Base-by-base conservation (phyloP, 2,888 invertebrate species). In the Chaetogeoica ovagalla region DNA sequence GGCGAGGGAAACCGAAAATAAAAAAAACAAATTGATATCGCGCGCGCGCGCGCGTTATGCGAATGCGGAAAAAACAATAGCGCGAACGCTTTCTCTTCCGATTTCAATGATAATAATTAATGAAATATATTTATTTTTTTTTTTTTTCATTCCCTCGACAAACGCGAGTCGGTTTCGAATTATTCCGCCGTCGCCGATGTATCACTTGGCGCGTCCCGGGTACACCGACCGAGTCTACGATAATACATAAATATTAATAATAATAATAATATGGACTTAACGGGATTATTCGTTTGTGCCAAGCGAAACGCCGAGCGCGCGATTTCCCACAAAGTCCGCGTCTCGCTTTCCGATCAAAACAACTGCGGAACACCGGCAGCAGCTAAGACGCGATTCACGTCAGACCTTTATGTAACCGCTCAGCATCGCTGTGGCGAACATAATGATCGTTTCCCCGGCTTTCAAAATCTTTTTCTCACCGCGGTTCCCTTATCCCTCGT, bases 31-130 rank as follows among this genome's bases (percentile, higher is more conserved):
- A 43, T 9, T 9, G 9, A 43, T 65, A 81, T 75, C 48, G 39
- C 8, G 39, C 8, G 39, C 3, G 48, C 11, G 13, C 15, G 48
- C 15, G 15, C 48, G 69, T 48, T 75, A 30, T 30, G 69, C 69
- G 68, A 81, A 81, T 81, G 69, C 65, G 69, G 69, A 73, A 69
- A 73, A 69, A 82, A 69, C 73, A 73, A 82, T 82, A 71, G 52
- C n/a, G 30, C 1, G 30, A 79, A n/a, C n/a, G n/a, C 77, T 79
- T 79, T 79, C 77, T 79, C 77, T 79, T 79, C 70, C 62, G 63
- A 30, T 79, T 79, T 70, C 77, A 55, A 70, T n/a, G n/a, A n/a
- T 71, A 71, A 71, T 79, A 70, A 79, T 70, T 79, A 79, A 79
- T 70, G 62, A 79, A 79, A 79, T 30, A 30, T 30, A 30, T 30